phyloP scores from a whole-genome alignment of 2,888 invertebrate species.

The Nemotelus nigrinus region DNA sequence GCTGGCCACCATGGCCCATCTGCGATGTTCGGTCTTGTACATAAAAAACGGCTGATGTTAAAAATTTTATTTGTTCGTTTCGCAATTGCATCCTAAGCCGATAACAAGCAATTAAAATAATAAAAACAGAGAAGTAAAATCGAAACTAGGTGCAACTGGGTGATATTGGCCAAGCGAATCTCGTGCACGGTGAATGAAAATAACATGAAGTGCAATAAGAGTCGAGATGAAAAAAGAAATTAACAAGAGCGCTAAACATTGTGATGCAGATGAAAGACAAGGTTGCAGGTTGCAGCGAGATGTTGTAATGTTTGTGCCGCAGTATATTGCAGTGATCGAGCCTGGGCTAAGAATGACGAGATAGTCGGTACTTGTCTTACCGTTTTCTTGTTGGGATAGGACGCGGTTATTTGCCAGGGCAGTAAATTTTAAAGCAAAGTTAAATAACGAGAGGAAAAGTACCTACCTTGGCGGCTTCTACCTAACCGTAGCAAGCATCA shows the following conservation, averaged over 20 bases:
- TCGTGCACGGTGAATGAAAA: background rate
- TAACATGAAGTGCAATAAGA: background rate
- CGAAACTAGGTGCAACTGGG: constrained; percentile 28
- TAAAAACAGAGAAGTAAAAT: constrained; percentile 26
- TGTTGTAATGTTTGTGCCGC: background rate
- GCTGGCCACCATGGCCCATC: too few relatives aligned
- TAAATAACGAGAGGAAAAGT: constrained; percentile 35
- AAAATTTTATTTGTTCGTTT: constrained; percentile 18
- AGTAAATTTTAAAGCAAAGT: constrained; percentile 26
- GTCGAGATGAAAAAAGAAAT: constrained; percentile 9
- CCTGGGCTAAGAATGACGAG: background rate
- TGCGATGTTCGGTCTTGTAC: background rate
- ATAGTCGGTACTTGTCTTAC: constrained; percentile 31
- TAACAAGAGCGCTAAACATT: constrained; percentile 28
- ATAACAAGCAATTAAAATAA: constrained; percentile 36
- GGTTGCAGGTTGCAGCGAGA: background rate
- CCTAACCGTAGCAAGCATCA: constrained; percentile 28
- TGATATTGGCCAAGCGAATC: constrained; percentile 5
- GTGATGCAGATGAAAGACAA: constrained; percentile 32
- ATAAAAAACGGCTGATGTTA: constrained; percentile 8
- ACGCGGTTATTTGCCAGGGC: background rate
- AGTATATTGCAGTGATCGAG: background rate
- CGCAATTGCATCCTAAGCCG: constrained; percentile 16
- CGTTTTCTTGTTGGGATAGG: constrained; percentile 38
- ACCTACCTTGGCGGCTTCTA: constrained; percentile 2